These are phyloP conservation scores for Cosmorhoe ocellata DNA, from an alignment of 2,888 invertebrate genomes.

Conservation along the genomic window DNA sequence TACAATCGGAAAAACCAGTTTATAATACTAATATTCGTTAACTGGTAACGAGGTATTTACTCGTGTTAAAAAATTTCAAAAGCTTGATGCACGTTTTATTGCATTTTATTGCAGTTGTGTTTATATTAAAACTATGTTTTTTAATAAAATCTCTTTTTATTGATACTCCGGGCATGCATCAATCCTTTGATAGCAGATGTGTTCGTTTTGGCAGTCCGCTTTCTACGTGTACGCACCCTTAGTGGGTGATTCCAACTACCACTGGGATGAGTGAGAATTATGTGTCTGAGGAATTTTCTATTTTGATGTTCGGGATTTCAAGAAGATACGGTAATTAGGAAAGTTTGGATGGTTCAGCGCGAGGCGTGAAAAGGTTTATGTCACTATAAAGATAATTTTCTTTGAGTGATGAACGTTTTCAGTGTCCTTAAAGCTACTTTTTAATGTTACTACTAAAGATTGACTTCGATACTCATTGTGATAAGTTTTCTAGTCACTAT, in stretches of 20 bases:
- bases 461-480: no score
- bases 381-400: constrained; percentile 10
- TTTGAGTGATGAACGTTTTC: neutral
- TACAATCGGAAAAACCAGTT: no score
- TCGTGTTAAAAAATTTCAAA: no score
- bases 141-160: no score
- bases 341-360: constrained; percentile 19
- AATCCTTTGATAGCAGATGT: no score
- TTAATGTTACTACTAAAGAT: no score
- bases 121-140: no score
- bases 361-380: constrained; percentile 18
- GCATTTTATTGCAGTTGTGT: neutral
- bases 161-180: no score
- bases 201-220: neutral
- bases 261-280: constrained; percentile 65
- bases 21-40: no score
- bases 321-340: constrained; percentile 27
- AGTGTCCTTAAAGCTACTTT: neutral
- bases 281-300: constrained; percentile 39
- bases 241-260: constrained; percentile 52
- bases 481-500: no score
- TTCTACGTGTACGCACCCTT: constrained; percentile 23
- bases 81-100: no score
- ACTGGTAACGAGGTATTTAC: no score
- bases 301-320: constrained; percentile 29